Conservation (phyloP, 2,113 vertebrate genomes). For the Rhegmatorhina hoffmannsi region DNA sequence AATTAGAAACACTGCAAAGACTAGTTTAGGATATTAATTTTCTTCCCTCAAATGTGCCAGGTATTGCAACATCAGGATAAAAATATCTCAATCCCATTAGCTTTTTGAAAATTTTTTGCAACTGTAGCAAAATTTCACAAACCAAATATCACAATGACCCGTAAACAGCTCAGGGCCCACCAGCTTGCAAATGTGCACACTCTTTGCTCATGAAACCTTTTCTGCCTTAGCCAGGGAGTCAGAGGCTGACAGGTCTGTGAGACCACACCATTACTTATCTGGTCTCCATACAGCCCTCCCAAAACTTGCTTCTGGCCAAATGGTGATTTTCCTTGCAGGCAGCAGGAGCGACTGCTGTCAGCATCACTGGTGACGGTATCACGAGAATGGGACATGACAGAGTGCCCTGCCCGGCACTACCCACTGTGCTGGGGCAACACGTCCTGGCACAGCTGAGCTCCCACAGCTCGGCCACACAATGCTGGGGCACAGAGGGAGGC, state of each 20-base stretch:
- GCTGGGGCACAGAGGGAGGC: neutral
- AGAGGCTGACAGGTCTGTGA: neutral
- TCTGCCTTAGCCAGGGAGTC: neutral
- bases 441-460: too few relatives aligned
- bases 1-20: constrained; percentile 31
- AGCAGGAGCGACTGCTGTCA: neutral
- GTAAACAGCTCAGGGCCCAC: neutral
- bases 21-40: constrained; percentile 30
- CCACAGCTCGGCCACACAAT: too few relatives aligned
- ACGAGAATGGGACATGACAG: neutral
- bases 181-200: accelerated
- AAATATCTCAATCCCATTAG: constrained; percentile 1
- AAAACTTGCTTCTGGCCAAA: neutral
- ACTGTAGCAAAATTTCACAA: neutral
- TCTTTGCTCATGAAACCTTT: neutral
- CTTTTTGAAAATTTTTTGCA: constrained; percentile 15
- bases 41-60: neutral
- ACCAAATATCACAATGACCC: neutral
- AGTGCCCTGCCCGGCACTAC: accelerated
- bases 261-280: accelerated
- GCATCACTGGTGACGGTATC: neutral
- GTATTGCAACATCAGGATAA: constrained; percentile 35
- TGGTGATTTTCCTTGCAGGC: accelerated
- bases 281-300: neutral
- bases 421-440: accelerated